Evolutionary conservation across 2,113 vertebrate genomes (phyloP), one percentile per base, ranked within the genome.

Genomic region (Nycticebus coucang): DNA sequence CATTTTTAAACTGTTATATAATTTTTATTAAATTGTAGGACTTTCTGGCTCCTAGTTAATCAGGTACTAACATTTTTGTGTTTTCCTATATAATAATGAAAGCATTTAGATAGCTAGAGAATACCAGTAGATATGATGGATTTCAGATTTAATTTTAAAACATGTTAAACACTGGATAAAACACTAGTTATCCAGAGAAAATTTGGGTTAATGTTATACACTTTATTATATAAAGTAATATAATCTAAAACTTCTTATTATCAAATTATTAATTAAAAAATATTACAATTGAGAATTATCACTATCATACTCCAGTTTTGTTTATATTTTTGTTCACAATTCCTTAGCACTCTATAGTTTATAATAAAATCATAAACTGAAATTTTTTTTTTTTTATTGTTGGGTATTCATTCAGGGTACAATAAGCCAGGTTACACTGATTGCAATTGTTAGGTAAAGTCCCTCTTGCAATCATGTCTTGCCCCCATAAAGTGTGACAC

Each of bases 61-160:
- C 22, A 77, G 41, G 17, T 59, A 72, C 2, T 78, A 9, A 30
- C 33, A 78, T 17, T 69, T 74, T 92, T 89, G n/a, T 62, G n/a
- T 50, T 28, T 86, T 72, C 24, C 37, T 95, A 24, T 33, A 59
- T 88, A 87, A 74, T 50, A 59, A 68, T 13, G 22, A 79, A 53
- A 26, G 13, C 33, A 41, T 81, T 77, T 74, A 77, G 69, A 69
- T 68, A 87, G 24, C 24, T 33, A 87, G 3, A 81, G 57, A 64
- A 69, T 64, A 59, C 28, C 68, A 24, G 37, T 21, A 77, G n/a
- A 50, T 89, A 81, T 55, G 28, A 87, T 92, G 22, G 30, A 92
- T 71, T 68, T 77, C 33, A 71, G 37, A 62, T 86, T 85, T 89
- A 78, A 93, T 15, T 91, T 85, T 79, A 19, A 85, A 78, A 79